Conservation (phyloP, 2,113 vertebrate species). For the Rhynchopsitta pachyrhyncha region DNA sequence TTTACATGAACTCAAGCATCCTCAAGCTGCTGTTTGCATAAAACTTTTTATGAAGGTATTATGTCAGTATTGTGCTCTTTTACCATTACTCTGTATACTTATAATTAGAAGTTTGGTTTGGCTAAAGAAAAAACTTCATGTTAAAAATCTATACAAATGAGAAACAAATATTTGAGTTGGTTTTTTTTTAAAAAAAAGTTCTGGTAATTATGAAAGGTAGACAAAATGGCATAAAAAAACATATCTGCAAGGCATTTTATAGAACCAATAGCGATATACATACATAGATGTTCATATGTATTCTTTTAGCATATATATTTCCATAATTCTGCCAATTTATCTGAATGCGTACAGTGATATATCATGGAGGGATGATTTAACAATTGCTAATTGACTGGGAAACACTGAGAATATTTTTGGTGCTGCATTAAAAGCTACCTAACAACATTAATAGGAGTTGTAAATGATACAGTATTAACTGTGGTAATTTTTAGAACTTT, state of each 20-base stretch:
- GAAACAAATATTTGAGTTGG: background rate
- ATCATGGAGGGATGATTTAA: background rate
- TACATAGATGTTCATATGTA: background rate
- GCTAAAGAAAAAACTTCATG: background rate
- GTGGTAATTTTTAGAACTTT: background rate
- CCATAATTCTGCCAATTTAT: background rate
- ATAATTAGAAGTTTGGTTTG: background rate
- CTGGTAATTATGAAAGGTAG: background rate
- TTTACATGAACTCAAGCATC: background rate
- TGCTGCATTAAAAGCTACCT: background rate
- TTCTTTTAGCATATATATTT: background rate
- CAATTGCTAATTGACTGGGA: background rate
- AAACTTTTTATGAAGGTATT: background rate
- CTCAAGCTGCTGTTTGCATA: background rate
- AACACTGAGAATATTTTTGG: background rate
- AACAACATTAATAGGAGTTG: background rate
- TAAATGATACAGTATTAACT: background rate
- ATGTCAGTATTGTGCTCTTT: background rate
- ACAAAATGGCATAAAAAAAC: background rate
- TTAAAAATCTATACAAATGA: background rate
- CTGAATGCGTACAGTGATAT: background rate
- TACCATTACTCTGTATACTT: background rate
- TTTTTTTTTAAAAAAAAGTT: background rate
- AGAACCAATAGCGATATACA: background rate
- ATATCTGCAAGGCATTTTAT: background rate